Evolutionary conservation across 2,113 vertebrate species (phyloP), one percentile per base, ranked within the genome.

Genomic region (Pipa parva): DNA sequence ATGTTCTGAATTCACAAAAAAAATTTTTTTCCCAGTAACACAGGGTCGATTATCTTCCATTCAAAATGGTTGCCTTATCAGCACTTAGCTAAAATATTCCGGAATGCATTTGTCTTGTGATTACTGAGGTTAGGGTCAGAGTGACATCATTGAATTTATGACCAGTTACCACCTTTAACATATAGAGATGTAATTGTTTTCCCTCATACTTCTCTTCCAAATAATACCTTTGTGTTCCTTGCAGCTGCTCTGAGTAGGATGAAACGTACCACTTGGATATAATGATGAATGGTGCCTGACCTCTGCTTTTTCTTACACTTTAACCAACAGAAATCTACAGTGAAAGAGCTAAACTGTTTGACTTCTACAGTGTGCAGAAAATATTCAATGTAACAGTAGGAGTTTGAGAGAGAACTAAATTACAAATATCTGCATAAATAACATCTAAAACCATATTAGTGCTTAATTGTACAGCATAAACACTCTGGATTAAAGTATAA

Each of bases 251-350:
- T 88, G 88, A 86, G 88, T 89, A 91, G 88, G 87, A 90, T 88
- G 92, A 90, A 95, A 95, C 1, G 95, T 94, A 93, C 92, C 93
- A 93, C 93, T 93, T 92, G 86, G 89, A 83, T n/a, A 83, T 90
- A 87, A 90, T 99, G 93, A 99, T 98, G 92, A 94, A 99, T 97
- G 94, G 90, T 87, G 83, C 90, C 95, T 95, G 93, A 95, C 94
- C 95, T 84, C 85, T 72, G 78, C 83, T 90, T 76, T 26, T 84
- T 79, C 81, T 80, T 90, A 82, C 81, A 84, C 85, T 77, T 91
- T 90, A 78, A 84, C 84, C 84, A 86, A 83, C 84, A 81, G 83
- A 85, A 87, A 89, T 90, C 90, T 88, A 89, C 86, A 86, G 87
- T 78, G 89, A 87, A 85, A 87, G 83, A 84, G 83, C 79, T 76